These are phyloP conservation scores for Darevskia mixta DNA, from an alignment of 2,797 vertebrate genomes.

Conservation along the genomic window DNA sequence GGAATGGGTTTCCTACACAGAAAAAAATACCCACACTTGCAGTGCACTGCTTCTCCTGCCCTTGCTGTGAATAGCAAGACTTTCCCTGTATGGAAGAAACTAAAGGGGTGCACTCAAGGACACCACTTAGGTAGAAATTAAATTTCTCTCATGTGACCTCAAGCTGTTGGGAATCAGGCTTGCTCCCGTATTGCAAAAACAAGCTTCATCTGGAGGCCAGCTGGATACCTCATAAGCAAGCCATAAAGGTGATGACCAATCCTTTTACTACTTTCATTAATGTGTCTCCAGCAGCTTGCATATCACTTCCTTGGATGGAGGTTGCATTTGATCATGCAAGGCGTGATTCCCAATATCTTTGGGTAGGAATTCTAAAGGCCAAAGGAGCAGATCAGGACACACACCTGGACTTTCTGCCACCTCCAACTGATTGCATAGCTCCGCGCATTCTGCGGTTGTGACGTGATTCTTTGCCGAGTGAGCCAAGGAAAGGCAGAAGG, in stretches of 20 bases:
- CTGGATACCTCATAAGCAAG: background rate
- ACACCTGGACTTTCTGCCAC: background rate
- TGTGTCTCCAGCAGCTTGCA: too few relatives aligned
- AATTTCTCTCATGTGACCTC: background rate
- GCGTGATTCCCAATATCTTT: background rate
- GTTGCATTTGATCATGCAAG: background rate
- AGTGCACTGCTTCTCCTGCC: background rate
- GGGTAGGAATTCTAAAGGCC: background rate
- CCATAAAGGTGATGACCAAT: background rate
- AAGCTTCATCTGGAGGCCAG: background rate
- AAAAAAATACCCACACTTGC: too few relatives aligned
- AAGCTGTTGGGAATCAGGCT: background rate
- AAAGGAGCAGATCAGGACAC: background rate
- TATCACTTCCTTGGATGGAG: background rate
- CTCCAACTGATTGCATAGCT: background rate
- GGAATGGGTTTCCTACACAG: too few relatives aligned
- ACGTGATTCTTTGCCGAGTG: background rate
- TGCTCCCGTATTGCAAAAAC: background rate
- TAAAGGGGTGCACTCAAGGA: background rate
- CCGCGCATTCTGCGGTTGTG: too few relatives aligned
- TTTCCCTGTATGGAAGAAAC: background rate
- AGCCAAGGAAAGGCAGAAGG: background rate
- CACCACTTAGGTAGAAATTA: background rate
- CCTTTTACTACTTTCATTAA: background rate
- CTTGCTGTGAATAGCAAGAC: background rate